Evolutionary conservation across 1,140 invertebrate genomes (phyloP), one percentile per base, ranked within the genome.

Genomic region (Drosophila fuyamai): DNA sequence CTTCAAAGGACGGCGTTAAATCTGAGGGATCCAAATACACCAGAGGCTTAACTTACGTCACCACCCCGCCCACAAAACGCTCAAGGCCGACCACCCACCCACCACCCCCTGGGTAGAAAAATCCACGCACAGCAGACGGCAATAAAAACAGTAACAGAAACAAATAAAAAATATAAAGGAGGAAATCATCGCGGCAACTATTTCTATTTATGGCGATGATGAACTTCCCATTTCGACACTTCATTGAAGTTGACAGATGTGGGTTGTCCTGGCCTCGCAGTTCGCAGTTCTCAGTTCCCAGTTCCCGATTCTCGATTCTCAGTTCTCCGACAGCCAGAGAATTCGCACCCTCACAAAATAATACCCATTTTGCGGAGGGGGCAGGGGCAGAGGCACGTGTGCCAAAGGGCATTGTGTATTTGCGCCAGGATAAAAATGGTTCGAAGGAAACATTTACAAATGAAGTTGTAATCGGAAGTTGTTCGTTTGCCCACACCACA

Each of bases 381-480:
- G 7, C 29, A 32, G 51, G 66, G 60, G 66, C 29, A 32, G 51
- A 60, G 60, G 66, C 56, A 70, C 75, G 75, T 81, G 79, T 82
- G 74, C 72, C 76, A 67, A 58, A 57, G 51, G 54, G 73, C 80
- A 79, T 83, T 84, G 63, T 85, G 78, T 77, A 43, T 55, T 29
- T 54, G 68, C 53, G 71, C 59, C 62, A 76, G 83, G 53, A 70
- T 76, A 68, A 77, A 77, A 70, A 88, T 84, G 73, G 74, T 89
- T 89, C 84, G 84, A 86, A 86, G 83, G 77, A 90, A 91, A 81
- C 81, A 91, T 90, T 90, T 89, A 89, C 90, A 90, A 92, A 92
- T 92, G 83, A 91, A 91, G 90, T 92, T 92, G 90, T 92, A 92
- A 92, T 92, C 90, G 90, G 90, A 92, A 92, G 90, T 92, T 91